A percentile compares a stretch with the other conserved stretches of the same genome.
Evolutionary conservation across 2,888 invertebrate species (phyloP).

Genomic region (Tenthredo amoena): DNA sequence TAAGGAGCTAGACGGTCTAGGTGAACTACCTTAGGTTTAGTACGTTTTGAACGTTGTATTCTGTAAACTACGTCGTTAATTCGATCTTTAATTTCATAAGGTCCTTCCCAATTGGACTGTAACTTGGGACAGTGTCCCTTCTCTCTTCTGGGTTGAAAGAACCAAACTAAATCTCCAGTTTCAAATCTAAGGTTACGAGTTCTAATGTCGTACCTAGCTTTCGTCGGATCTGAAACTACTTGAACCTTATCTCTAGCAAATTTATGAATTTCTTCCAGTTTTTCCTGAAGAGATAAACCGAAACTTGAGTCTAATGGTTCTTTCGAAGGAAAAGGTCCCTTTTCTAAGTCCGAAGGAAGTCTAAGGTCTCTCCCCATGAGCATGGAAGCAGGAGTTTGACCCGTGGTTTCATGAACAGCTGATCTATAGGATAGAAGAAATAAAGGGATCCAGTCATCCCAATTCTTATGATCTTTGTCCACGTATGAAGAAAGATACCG

Average conservation of each 20-base stretch:
- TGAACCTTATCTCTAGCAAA: too few relatives aligned
- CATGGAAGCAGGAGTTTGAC: slow-evolving; percentile 53
- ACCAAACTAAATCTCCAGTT: neutral
- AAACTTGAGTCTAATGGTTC: neutral
- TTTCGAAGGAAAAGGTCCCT: neutral
- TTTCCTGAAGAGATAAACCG: neutral
- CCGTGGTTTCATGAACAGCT: slow-evolving; percentile 52
- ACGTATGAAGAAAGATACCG: slow-evolving; percentile 57
- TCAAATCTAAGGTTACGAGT: neutral
- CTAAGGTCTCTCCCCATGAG: slow-evolving; percentile 57
- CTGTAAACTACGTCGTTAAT: slow-evolving; percentile 19
- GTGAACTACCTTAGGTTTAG: slow-evolving; percentile 13
- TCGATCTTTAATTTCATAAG: neutral
- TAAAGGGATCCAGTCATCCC: slow-evolving; percentile 58
- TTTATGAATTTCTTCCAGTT: too few relatives aligned
- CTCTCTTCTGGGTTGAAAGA: too few relatives aligned
- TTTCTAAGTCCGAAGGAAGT: slow-evolving; percentile 56
- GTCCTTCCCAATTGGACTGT: slow-evolving; percentile 32
- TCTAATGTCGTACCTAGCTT: too few relatives aligned
- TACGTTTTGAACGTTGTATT: neutral
- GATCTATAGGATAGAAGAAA: slow-evolving; percentile 56
- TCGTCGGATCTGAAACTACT: too few relatives aligned
- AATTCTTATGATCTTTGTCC: slow-evolving; percentile 59
- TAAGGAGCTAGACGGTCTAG: slow-evolving; percentile 24
- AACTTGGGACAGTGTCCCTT: too few relatives aligned